Evolutionary conservation across 2,888 invertebrate species (phyloP).

Genomic region (Acleris literana): DNA sequence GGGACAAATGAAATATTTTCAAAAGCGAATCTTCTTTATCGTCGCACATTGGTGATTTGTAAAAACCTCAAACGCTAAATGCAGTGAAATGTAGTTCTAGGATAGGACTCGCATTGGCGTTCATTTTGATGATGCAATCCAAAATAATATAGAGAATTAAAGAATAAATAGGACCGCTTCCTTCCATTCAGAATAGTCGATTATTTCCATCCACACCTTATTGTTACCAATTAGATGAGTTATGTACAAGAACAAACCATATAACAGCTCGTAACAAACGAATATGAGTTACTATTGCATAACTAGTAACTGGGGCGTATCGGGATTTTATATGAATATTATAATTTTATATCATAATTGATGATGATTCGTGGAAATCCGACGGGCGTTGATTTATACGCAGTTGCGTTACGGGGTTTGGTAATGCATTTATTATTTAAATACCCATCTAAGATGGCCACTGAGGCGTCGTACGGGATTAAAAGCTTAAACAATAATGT

Average conservation of each 20-base stretch:
- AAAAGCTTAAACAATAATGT: no score
- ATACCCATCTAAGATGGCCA: no score
- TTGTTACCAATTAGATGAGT: slow-evolving; percentile 18
- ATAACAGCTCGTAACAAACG: slow-evolving; percentile 15
- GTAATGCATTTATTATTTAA: not conserved
- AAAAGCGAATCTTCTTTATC: no score
- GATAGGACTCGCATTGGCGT: no score
- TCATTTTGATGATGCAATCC: no score
- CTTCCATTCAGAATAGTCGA: slow-evolving; percentile 3
- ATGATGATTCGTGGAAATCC: slow-evolving; percentile 13
- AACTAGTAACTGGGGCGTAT: slow-evolving; percentile 13
- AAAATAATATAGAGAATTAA: no score
- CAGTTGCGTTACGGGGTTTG: slow-evolving; percentile 11
- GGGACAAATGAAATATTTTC: no score
- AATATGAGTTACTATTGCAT: not conserved
- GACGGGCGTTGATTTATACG: slow-evolving; percentile 8
- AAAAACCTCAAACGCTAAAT: no score
- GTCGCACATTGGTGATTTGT: no score
- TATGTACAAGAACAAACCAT: slow-evolving; percentile 23
- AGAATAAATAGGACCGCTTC: slow-evolving; percentile 18
- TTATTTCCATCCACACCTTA: slow-evolving; percentile 10
- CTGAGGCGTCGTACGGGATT: no score
- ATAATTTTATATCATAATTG: slow-evolving; percentile 29
- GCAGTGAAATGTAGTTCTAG: no score
- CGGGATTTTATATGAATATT: slow-evolving; percentile 19